Evolutionary conservation across 53 echinoderm and acorn worm species (phyloP).

Genomic region (Pentamera pediparva): DNA sequence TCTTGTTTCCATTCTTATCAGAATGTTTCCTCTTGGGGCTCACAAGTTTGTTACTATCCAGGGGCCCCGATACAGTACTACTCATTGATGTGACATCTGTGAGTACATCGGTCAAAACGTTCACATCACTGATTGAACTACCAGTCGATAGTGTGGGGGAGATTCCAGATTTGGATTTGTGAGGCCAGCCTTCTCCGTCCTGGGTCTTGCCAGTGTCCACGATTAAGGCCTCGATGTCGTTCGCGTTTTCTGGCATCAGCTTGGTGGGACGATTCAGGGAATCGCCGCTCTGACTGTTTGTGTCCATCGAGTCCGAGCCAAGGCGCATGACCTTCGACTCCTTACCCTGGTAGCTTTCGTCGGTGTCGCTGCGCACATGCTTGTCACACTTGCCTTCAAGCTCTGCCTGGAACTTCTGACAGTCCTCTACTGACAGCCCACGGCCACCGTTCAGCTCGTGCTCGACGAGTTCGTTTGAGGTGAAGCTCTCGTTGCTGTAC

Average conservation of each 20-base stretch:
- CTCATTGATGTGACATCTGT: constrained; percentile 30
- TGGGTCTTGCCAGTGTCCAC: not conserved
- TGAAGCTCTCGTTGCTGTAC: constrained; percentile 97
- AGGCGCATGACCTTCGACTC: constrained; percentile 97
- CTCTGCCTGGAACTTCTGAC: constrained; percentile 88
- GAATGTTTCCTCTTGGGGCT: constrained; percentile 29
- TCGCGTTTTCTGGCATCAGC: constrained; percentile 27
- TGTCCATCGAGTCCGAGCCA: constrained; percentile 99
- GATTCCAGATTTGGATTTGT: constrained; percentile 26
- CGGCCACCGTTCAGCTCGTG: constrained; percentile 52
- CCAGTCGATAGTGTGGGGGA: constrained; percentile 21
- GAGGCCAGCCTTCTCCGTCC: constrained; percentile 18
- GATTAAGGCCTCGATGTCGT: constrained; percentile 13
- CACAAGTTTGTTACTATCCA: constrained; percentile 33
- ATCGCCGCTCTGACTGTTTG: constrained; percentile 91
- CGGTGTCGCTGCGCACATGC: constrained; percentile 91
- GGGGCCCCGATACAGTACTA: constrained; percentile 22
- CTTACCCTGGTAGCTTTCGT: constrained; percentile 91
- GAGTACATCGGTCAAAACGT: constrained; percentile 27
- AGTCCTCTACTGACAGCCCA: constrained; percentile 88
- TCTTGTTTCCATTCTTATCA: constrained; percentile 6
- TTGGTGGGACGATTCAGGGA: constrained; percentile 65
- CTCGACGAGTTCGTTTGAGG: constrained; percentile 74
- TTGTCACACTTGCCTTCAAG: constrained; percentile 96
- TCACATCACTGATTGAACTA: constrained; percentile 24